These are phyloP conservation scores for Diadumene lineata DNA, from an alignment of 92 coral and sea anemone species.

Conservation along the genomic window DNA sequence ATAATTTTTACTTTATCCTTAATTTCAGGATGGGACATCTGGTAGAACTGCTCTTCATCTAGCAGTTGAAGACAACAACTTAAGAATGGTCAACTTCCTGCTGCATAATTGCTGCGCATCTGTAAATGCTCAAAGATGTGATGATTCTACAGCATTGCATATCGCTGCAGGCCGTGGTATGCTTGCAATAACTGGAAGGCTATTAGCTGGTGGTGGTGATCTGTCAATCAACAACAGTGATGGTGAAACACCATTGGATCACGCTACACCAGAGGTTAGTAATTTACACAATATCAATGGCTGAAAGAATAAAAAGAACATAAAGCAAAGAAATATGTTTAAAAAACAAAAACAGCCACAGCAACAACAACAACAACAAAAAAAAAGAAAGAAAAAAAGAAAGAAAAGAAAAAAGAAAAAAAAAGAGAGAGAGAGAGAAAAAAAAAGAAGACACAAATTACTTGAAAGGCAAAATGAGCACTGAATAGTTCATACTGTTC, in stretches of 20 bases:
- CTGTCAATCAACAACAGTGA: conserved; percentile 59
- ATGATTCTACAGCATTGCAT: conserved; percentile 86
- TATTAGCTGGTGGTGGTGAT: conserved; percentile 89
- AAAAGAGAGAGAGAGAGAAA: too few species aligned
- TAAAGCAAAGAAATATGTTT: too few species aligned
- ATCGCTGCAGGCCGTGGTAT: conserved; percentile 92
- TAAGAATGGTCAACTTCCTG: conserved; percentile 65
- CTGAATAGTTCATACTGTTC: too few species aligned
- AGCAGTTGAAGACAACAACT: conserved; percentile 79
- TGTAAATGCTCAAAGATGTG: conserved; percentile 66
- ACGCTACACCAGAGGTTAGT: conserved; percentile 60
- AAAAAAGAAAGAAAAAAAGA: too few species aligned
- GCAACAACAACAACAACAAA: too few species aligned
- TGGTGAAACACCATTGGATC: conserved; percentile 67
- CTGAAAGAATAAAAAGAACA: too few species aligned
- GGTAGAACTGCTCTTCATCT: conserved; percentile 93
- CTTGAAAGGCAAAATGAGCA: too few species aligned
- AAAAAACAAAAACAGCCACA: too few species aligned
- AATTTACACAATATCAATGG: background rate
- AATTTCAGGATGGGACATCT: conserved; percentile 80
- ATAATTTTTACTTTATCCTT: background rate
- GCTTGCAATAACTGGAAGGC: conserved; percentile 60
- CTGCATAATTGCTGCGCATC: conserved; percentile 74
- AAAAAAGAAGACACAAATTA: too few species aligned
- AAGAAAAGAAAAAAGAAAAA: too few species aligned